Evolutionary conservation across 2,113 vertebrate species (phyloP).

Genomic region (Tinamus guttatus): DNA sequence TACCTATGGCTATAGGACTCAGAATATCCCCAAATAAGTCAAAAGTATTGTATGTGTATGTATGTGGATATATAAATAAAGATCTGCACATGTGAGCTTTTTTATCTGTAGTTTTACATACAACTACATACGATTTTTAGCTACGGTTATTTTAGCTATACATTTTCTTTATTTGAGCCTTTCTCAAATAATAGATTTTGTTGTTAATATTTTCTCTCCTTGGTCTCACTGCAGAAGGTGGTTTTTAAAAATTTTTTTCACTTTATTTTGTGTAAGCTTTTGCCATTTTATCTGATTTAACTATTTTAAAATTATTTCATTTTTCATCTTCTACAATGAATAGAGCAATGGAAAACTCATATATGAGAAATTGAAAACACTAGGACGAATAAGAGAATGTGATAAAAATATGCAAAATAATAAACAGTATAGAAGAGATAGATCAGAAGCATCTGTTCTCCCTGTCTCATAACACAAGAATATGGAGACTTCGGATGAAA

Average conservation of each 20-base stretch:
- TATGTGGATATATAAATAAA: neutral
- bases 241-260: neutral
- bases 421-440: slow-evolving; percentile 15
- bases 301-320: slow-evolving; percentile 23
- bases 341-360: slow-evolving; percentile 40
- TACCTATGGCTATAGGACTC: neutral
- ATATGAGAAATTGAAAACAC: slow-evolving; percentile 45
- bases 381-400: neutral
- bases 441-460: slow-evolving; percentile 49
- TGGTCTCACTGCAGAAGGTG: neutral
- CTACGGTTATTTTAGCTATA: neutral
- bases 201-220: neutral
- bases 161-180: neutral
- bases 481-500: slow-evolving; percentile 9
- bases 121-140: neutral
- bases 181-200: neutral
- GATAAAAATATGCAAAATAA: slow-evolving; percentile 60
- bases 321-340: slow-evolving; percentile 37
- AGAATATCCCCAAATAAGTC: neutral
- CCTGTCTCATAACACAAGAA: slow-evolving; percentile 17
- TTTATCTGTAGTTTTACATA: neutral
- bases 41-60: neutral
- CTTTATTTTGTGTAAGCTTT: neutral
- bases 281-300: slow-evolving; percentile 48
- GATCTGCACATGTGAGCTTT: neutral